Conservation (phyloP, 2,888 invertebrate species). For the Elysia crispata region DNA sequence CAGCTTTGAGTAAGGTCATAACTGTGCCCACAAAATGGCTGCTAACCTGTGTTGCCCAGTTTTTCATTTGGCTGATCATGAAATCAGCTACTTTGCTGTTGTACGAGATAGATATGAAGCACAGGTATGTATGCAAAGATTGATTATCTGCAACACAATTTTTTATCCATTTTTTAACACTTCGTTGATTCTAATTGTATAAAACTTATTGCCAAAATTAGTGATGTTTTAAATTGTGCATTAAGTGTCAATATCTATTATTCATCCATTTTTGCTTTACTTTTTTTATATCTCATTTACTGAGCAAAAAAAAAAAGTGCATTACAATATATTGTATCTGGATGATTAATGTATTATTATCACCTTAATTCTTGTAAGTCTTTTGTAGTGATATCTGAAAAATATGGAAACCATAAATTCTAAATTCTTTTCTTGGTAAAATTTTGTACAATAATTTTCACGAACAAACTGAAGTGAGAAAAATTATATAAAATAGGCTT, state of each 20-base stretch:
- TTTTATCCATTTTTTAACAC: slow-evolving; percentile 1
- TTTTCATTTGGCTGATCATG: slow-evolving; percentile 34
- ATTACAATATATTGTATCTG: too few relatives aligned
- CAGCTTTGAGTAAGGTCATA: slow-evolving; percentile 11
- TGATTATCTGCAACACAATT: background rate
- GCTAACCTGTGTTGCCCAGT: background rate
- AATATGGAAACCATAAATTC: too few relatives aligned
- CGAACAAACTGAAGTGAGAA: too few relatives aligned
- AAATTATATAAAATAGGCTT: too few relatives aligned
- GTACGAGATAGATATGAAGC: slow-evolving; percentile 38
- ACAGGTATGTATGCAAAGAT: too few relatives aligned
- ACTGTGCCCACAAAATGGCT: slow-evolving; percentile 9
- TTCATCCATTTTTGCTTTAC: background rate
- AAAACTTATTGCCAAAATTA: background rate
- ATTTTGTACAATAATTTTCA: too few relatives aligned
- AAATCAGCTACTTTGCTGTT: slow-evolving; percentile 27
- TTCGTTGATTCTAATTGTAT: background rate
- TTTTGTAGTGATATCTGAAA: too few relatives aligned
- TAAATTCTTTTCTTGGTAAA: too few relatives aligned
- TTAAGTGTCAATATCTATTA: background rate
- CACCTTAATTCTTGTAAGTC: too few relatives aligned
- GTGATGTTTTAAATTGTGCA: background rate
- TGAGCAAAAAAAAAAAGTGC: too few relatives aligned
- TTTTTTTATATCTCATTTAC: background rate
- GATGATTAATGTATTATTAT: too few relatives aligned